Evolutionary conservation across 2,888 invertebrate genomes (phyloP), one percentile per base, ranked within the genome.

Genomic region (Ephialtes manifestator): DNA sequence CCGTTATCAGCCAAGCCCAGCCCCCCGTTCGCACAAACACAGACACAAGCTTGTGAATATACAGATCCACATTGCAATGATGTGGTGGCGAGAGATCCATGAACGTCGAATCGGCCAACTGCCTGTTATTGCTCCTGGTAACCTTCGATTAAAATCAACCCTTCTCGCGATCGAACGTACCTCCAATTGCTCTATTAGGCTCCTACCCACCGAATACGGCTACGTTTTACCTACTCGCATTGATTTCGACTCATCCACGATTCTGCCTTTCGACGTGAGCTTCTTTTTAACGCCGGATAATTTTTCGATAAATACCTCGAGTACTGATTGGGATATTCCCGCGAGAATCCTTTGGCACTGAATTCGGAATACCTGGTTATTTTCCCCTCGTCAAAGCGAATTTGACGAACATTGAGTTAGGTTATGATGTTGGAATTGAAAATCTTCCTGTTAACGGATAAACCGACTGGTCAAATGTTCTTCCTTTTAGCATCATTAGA

Each of bases 1-100:
- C 93, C 89, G 90, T 92, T 93, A 93, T 93, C 93, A 91, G 90
- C 89, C 86, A 87, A 87, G 86, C 86, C 90, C 91, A 91, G 90
- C 75, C 77, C 78, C 86, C 55, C 70, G 88, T 70, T 71, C 60
- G 78, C 78, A 70, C 63, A 65, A 78, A 81, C 78, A 81, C 74
- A 63, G 18, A 58, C 20, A 58, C 72, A 77, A 35, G 20, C 39
- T 55, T 53, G 67, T 74, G 35, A 46, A 79, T 55, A 83, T 85
- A 80, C 87, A 53, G 60, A 72, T 46, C 63, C 76, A 35, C 55
- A 48, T 58, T 39, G 51, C 71, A 81, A 77, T 81, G 81, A 63
- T 72, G 76, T 76, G 55, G 24, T 31, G 39, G 18, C 72, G 43
- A 68, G 60, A 77, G 60, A 77, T 77, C 46, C 35, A 67, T 48